phyloP scores from a whole-genome alignment of 2,797 vertebrate genomes.

The Muscicapa striata region DNA sequence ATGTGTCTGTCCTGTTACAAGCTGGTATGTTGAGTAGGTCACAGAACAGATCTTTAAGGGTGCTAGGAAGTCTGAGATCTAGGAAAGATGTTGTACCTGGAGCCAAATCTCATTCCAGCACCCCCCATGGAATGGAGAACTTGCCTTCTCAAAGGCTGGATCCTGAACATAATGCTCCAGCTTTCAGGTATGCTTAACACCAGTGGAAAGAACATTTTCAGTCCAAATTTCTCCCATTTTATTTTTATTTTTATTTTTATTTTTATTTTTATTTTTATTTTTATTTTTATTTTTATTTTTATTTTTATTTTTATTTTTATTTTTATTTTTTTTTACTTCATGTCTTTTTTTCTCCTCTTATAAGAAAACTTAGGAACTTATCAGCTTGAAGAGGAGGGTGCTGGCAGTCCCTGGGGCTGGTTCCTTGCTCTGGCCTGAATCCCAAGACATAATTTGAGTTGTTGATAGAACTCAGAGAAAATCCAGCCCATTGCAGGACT shows the following conservation, averaged over 20 bases:
- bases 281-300: fast-evolving
- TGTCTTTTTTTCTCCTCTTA: background rate
- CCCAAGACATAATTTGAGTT: background rate
- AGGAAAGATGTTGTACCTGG: background rate
- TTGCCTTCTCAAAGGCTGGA: background rate
- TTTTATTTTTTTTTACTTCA: background rate
- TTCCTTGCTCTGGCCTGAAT: background rate
- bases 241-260: background rate
- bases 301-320: background rate
- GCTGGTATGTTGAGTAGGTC: background rate
- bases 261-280: fast-evolving
- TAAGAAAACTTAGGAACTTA: background rate
- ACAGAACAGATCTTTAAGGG: background rate
- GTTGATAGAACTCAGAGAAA: background rate
- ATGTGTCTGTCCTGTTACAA: background rate
- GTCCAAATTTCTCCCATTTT: background rate
- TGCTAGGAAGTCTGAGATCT: background rate
- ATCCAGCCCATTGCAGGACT: background rate
- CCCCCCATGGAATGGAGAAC: background rate
- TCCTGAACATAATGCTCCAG: background rate
- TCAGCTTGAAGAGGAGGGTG: background rate
- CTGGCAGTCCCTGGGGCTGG: background rate
- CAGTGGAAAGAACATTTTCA: background rate
- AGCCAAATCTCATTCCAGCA: background rate
- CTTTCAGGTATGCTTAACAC: background rate